Evolutionary conservation across 2,888 invertebrate species (phyloP).

Genomic region (Stomorhina lunata): DNA sequence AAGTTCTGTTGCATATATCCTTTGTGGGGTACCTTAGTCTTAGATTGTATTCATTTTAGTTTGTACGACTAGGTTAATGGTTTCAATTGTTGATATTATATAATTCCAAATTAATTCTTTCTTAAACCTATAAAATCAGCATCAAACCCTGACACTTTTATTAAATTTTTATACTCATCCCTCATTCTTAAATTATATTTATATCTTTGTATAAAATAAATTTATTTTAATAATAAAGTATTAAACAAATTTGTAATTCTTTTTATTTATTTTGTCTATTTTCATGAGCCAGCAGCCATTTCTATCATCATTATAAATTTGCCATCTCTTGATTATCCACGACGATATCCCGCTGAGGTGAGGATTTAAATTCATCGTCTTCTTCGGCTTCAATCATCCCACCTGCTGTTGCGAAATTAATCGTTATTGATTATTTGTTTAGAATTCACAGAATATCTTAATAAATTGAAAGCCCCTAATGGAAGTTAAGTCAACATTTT

Average conservation of each 20-base stretch:
- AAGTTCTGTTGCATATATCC: no score
- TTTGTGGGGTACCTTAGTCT: no score
- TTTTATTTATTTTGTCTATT: constrained; percentile 22
- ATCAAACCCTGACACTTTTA: constrained; percentile 40
- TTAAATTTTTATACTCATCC: constrained; percentile 38
- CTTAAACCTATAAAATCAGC: constrained; percentile 46
- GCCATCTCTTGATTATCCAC: constrained; percentile 31
- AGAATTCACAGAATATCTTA: constrained; percentile 8
- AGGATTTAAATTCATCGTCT: constrained; percentile 22
- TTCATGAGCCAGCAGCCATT: background rate
- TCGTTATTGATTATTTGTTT: constrained; percentile 67
- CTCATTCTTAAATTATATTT: background rate
- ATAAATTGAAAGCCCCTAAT: background rate
- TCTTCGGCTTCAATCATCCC: constrained; percentile 52
- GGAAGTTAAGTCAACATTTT: background rate
- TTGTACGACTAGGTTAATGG: no score
- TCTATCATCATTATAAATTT: background rate
- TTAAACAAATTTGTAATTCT: constrained; percentile 55
- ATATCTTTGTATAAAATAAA: background rate
- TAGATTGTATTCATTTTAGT: no score
- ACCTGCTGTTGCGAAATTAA: constrained; percentile 69
- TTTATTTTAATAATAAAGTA: constrained; percentile 47
- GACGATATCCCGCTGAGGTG: constrained; percentile 48
- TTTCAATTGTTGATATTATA: no score
- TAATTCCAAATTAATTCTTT: constrained; percentile 26